Evolutionary conservation across 2,797 vertebrate genomes (phyloP).

Genomic region (Mastacembelus armatus): DNA sequence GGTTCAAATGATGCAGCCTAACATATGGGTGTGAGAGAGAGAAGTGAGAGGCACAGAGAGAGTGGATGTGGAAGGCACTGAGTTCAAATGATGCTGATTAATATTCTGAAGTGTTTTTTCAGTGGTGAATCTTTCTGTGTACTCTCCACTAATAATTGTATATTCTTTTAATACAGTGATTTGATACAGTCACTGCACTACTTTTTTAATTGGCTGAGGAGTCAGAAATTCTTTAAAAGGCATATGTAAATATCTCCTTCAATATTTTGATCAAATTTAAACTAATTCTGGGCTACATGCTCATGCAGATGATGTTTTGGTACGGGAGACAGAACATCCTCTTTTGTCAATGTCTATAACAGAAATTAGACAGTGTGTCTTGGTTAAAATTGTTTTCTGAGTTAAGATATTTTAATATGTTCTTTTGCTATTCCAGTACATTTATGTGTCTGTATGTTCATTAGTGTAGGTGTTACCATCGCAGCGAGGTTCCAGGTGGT

Average conservation of each 20-base stretch:
- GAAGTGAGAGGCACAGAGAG: slow-evolving; percentile 2
- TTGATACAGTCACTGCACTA: not conserved
- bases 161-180: slow-evolving; percentile 8
- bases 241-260: too few species aligned
- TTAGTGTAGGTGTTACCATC: slow-evolving; percentile 84
- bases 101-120: slow-evolving; percentile 17
- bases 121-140: not conserved
- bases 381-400: not conserved
- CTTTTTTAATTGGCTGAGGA: slow-evolving; percentile 19
- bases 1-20: slow-evolving; percentile 45
- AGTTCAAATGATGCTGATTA: slow-evolving; percentile 42
- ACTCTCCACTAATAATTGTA: not conserved
- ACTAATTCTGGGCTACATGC: not conserved
- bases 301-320: not conserved
- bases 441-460: slow-evolving; percentile 6
- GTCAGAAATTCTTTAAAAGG: not conserved
- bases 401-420: not conserved
- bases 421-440: not conserved
- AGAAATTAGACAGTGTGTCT: too few species aligned
- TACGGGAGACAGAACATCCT: not conserved
- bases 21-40: slow-evolving; percentile 32
- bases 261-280: too few species aligned
- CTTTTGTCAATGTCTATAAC: not conserved
- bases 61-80: not conserved
- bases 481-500: slow-evolving; percentile 90